phyloP scores from a whole-genome alignment of 2,797 vertebrate genomes.

The Rhinichthys osculus region DNA sequence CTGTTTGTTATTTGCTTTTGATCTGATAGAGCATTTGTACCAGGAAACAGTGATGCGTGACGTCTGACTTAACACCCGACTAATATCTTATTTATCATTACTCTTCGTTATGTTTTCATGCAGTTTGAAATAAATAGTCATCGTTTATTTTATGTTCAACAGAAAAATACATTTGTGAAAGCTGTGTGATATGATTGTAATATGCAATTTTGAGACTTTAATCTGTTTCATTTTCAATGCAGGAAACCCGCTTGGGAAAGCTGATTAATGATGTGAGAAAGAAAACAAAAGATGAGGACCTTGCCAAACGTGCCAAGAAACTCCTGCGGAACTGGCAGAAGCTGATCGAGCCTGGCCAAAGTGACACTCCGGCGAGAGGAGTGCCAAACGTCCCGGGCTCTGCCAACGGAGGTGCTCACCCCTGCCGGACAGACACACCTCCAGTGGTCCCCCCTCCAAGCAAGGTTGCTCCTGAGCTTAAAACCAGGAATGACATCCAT shows the following conservation, averaged over 20 bases:
- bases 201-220: background rate
- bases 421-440: slow-evolving; percentile 85
- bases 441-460: slow-evolving; percentile 73
- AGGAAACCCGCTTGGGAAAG: slow-evolving; percentile 98
- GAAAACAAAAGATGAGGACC: slow-evolving; percentile 97
- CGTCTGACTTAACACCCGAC: background rate
- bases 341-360: slow-evolving; percentile 90
- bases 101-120: background rate
- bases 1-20: background rate
- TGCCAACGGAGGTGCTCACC: slow-evolving; percentile 91
- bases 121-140: background rate
- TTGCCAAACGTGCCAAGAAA: slow-evolving; percentile 97
- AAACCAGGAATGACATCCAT: slow-evolving; percentile 91
- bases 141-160: background rate
- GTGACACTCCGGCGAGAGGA: slow-evolving; percentile 78
- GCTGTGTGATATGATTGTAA: background rate
- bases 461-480: slow-evolving; percentile 86
- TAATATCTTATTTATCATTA: background rate
- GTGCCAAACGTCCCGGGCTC: slow-evolving; percentile 80
- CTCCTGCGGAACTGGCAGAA: slow-evolving; percentile 96
- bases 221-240: slow-evolving; percentile 2
- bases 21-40: background rate
- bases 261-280: slow-evolving; percentile 98
- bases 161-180: background rate
- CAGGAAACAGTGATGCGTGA: background rate